A percentile compares a stretch with the other conserved stretches of the same genome.
These are phyloP conservation scores for Ellobius talpinus DNA, from an alignment of 2,113 vertebrate species.

Conservation along the genomic window DNA sequence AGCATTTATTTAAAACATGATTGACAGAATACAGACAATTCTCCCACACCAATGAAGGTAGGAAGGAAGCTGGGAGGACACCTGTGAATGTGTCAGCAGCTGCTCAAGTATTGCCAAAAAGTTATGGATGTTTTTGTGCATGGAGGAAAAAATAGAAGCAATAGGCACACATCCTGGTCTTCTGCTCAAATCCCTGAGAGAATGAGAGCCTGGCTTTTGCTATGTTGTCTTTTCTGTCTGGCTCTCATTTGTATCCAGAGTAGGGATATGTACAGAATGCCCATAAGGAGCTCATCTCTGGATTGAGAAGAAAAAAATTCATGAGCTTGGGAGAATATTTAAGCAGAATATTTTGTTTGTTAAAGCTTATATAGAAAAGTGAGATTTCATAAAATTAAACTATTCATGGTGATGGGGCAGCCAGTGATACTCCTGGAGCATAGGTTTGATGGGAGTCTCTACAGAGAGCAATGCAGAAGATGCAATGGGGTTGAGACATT, in stretches of 20 bases:
- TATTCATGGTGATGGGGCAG: neutral
- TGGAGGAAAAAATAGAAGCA: neutral
- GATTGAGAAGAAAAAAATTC: neutral
- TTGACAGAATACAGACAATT: no score
- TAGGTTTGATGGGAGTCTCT: accelerated
- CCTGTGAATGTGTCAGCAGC: neutral
- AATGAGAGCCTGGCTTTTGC: neutral
- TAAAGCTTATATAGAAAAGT: neutral
- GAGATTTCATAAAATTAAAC: neutral
- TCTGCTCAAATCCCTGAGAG: neutral
- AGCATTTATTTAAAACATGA: no score
- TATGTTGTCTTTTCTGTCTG: neutral
- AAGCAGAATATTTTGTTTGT: neutral
- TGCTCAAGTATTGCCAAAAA: neutral
- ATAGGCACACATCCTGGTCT: neutral
- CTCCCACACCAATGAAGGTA: no score
- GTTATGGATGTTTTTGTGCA: neutral
- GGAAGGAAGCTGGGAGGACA: neutral
- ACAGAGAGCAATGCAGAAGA: neutral
- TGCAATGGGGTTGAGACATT: neutral
- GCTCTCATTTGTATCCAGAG: neutral
- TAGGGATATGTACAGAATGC: neutral
- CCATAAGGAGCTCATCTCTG: neutral
- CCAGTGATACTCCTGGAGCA: neutral
- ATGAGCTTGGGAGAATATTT: neutral